Evolutionary conservation across 2,888 invertebrate species (phyloP), one percentile per base, ranked within the genome.

Genomic region (Drosophila limbata): DNA sequence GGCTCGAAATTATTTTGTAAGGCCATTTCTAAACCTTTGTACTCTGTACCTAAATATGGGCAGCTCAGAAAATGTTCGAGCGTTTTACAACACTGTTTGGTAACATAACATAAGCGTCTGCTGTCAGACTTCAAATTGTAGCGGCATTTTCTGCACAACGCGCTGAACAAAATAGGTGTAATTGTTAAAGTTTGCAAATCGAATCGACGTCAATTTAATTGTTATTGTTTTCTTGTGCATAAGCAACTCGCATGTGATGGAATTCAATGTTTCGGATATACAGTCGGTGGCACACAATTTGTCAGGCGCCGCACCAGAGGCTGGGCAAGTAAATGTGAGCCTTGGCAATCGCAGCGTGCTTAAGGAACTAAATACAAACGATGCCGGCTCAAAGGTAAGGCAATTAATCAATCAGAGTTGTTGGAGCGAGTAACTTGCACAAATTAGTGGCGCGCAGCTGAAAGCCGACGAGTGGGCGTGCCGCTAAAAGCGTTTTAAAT

Each of bases 311-410:
- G 13, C 40, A 40, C n/a, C 55, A 13, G 69, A 78, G 13, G n/a
- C 50, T 35, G 51, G 28, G 1, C 67, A 68, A 37, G n/a, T 48
- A 25, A 78, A 67, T 19, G 11, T 35, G 8, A 69, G 61, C 40
- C 51, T 61, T 6, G 45, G 71, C 44, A 80, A 44, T 51, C 89
- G 85, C 55, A 64, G 73, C 57, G 78, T 89, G 57, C 66, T 85
- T 6, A 91, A 88, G 69, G 91, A 91, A 61, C 63, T 89, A 17
- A 79, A 90, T 71, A 69, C 73, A 60, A 90, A 90, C 64, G 89
- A 89, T 48, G 76, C 67, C 62, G 79, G 71, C 65, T 21, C 65
- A 47, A 75, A 77, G 90, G 91, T 91, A 83, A 84, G 80, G 50
- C 15, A 45, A 52, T 66, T 47, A 57, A 74, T 68, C 52, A 68